phyloP scores from a whole-genome alignment of 92 coral and sea anemone species.

The Muricea muricata region DNA sequence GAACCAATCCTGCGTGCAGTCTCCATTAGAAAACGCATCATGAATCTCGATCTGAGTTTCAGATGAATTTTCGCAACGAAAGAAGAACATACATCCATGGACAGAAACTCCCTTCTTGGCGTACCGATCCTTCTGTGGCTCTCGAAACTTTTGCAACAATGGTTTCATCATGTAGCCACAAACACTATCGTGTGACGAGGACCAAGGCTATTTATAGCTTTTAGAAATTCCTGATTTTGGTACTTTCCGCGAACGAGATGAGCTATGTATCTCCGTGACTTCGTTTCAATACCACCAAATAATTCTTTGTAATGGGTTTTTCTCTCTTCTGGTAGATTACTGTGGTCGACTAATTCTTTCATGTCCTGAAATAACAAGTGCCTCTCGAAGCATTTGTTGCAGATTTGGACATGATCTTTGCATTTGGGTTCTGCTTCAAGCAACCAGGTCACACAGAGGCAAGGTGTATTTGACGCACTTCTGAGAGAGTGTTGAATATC shows the following conservation, averaged over 20 bases:
- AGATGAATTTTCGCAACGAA: background rate
- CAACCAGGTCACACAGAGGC: background rate
- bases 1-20: constrained; percentile 49
- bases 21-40: constrained; percentile 43
- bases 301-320: background rate
- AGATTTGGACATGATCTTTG: background rate
- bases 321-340: background rate
- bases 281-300: background rate
- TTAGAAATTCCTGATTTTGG: constrained; percentile 19
- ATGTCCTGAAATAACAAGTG: background rate
- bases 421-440: constrained; percentile 3
- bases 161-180: constrained; percentile 49
- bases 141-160: constrained; percentile 38
- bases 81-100: constrained; percentile 45
- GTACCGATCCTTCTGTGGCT: constrained; percentile 47
- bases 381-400: constrained; percentile 1
- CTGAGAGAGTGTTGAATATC: background rate
- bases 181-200: constrained; percentile 2
- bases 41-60: constrained; percentile 35
- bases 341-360: background rate
- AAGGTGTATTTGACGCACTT: background rate
- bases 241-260: constrained; percentile 36
- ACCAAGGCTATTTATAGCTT: background rate
- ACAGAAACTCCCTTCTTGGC: constrained; percentile 44
- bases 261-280: background rate